Evolutionary conservation across 1,140 invertebrate species (phyloP).

Genomic region (Pseudomyrmex flavicornis): DNA sequence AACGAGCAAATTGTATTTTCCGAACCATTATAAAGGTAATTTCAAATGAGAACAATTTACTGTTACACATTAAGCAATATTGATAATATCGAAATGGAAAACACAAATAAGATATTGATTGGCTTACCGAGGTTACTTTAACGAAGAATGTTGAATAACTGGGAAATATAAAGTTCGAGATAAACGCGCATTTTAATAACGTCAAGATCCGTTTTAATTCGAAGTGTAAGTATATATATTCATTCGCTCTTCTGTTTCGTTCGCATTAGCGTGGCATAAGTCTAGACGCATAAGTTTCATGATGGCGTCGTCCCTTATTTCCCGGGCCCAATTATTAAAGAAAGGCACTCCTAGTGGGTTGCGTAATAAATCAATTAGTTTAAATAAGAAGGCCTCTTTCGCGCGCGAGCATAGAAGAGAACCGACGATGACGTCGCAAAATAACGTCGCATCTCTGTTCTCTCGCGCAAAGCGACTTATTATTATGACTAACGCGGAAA

Average conservation of each 20-base stretch:
- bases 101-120: slow-evolving; percentile 2
- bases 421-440: slow-evolving; percentile 38
- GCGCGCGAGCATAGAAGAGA: slow-evolving; percentile 1
- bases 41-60: background rate
- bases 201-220: slow-evolving; percentile 54
- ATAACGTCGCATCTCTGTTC: slow-evolving; percentile 27
- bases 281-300: slow-evolving; percentile 39
- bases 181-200: slow-evolving; percentile 3
- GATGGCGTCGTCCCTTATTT: slow-evolving; percentile 39
- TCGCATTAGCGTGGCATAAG: background rate
- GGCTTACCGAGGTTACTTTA: slow-evolving; percentile 18
- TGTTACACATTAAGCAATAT: background rate
- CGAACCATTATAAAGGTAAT: background rate
- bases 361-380: slow-evolving; percentile 61
- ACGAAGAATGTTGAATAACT: background rate
- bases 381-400: slow-evolving; percentile 45
- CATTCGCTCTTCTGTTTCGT: background rate
- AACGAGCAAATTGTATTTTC: background rate
- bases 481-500: slow-evolving; percentile 43
- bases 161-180: background rate
- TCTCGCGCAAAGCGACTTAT: background rate
- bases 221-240: slow-evolving; percentile 32
- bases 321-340: slow-evolving; percentile 56
- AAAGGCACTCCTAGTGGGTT: slow-evolving; percentile 38
- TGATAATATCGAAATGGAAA: background rate